Evolutionary conservation across 2,888 invertebrate genomes (phyloP), one percentile per base, ranked within the genome.

Genomic region (Eucera pruinosa): DNA sequence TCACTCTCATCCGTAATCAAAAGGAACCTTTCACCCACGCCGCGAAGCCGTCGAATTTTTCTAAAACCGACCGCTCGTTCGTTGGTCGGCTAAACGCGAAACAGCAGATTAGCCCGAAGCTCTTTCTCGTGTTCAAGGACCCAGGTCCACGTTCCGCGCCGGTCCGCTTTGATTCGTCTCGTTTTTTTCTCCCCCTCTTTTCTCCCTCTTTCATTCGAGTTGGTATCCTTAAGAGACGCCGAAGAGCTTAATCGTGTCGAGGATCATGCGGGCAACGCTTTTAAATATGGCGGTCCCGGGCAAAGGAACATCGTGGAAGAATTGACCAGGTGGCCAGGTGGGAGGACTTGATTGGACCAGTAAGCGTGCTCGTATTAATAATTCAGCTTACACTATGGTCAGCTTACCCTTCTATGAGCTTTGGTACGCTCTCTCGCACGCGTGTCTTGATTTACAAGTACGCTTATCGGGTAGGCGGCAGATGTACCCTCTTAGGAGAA

Each of bases 391-490:
- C 73, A 80, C 85, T 81, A 83, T 86, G 86, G 81, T 61, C 78
- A 64, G 55, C 62, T 55, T 64, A 30, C 80, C 84, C 82, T 82
- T 84, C 85, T 82, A 82, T 70, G 75, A 70, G 64, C 69, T 50
- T 70, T 66, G 61, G 71, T 50, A 48, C 62, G 61, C 61, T 64
- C 20, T 69, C 66, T 55, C 83, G 82, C 82, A 76, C 86, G 80
- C 85, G 84, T 83, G 83, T 80, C 86, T 88, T 90, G 90, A 91
- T 90, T 91, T 90, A 90, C 90, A 90, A 88, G 87, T 89, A 84
- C 88, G 83, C 86, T 89, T 88, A 88, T 83, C 84, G 87, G 83
- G 87, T 86, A 89, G 86, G 88, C 87, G 87, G 89, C 89, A 88
- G 88, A 89, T 89, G 89, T 86, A 86, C 85, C n/a, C n/a, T 83